Evolutionary conservation across 2,888 invertebrate genomes (phyloP).

Genomic region (Eugnorisma glareosa): DNA sequence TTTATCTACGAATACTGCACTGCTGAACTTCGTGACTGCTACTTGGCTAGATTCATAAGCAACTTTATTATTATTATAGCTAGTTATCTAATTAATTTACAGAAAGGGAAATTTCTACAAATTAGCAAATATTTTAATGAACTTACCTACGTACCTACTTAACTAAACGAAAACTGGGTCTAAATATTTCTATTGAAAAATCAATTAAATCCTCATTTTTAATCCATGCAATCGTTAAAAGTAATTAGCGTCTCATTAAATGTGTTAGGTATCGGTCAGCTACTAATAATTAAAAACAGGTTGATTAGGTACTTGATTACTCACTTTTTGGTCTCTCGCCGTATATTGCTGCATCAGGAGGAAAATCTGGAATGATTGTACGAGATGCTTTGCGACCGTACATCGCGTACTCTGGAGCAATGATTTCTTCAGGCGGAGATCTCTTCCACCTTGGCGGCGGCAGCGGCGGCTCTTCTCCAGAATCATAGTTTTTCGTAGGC

Average conservation of each 20-base stretch:
- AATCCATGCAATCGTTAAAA: constrained; percentile 10
- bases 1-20: no score
- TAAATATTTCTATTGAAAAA: constrained; percentile 6
- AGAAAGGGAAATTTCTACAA: not conserved
- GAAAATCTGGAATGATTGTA: constrained; percentile 76
- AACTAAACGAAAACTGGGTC: constrained; percentile 5
- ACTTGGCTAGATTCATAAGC: not conserved
- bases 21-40: not conserved
- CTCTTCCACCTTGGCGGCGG: constrained; percentile 78
- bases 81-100: not conserved
- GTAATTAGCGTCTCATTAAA: constrained; percentile 5
- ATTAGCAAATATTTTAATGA: constrained; percentile 34
- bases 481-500: constrained; percentile 89
- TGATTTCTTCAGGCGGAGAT: constrained; percentile 76
- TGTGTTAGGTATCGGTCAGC: not conserved
- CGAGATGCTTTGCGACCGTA: constrained; percentile 83
- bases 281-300: constrained; percentile 11
- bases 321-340: constrained; percentile 83
- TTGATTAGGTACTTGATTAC: constrained; percentile 64
- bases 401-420: constrained; percentile 78
- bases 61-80: not conserved
- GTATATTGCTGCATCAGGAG: constrained; percentile 77
- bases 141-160: not conserved
- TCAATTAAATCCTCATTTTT: constrained; percentile 39
- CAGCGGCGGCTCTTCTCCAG: constrained; percentile 83